phyloP scores from a whole-genome alignment of 2,113 vertebrate genomes.

The Nycticryphes semicollaris region DNA sequence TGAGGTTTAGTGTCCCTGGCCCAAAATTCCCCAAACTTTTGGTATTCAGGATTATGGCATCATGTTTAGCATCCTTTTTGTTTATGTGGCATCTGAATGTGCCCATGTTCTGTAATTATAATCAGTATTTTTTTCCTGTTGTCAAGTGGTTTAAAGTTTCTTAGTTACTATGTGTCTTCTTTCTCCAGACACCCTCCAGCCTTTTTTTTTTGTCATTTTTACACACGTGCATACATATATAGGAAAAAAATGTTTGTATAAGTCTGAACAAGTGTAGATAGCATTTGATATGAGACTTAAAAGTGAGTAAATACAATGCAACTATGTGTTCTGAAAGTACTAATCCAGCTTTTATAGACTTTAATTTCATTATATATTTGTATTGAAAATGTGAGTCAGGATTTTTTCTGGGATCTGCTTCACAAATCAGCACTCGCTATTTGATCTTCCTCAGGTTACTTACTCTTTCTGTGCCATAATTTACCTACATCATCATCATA shows the following conservation, averaged over 20 bases:
- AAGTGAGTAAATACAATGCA: slow-evolving; percentile 18
- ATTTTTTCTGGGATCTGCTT: slow-evolving; percentile 35
- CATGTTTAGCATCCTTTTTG: background rate
- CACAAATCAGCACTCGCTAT: slow-evolving; percentile 4
- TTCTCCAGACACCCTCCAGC: background rate
- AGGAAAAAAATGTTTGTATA: background rate
- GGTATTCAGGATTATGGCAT: background rate
- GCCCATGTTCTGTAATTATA: background rate
- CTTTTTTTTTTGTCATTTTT: background rate
- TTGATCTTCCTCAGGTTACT: slow-evolving; percentile 44
- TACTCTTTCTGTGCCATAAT: slow-evolving; percentile 25
- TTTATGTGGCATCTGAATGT: background rate
- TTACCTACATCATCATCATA: slow-evolving; percentile 36
- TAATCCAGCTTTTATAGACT: slow-evolving; percentile 39
- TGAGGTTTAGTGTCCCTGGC: background rate
- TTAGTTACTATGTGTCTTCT: background rate
- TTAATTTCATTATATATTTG: slow-evolving; percentile 45
- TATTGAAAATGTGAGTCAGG: slow-evolving; percentile 53
- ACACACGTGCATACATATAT: background rate
- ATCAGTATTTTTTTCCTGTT: background rate
- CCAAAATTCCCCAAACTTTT: background rate
- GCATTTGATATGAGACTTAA: slow-evolving; percentile 11
- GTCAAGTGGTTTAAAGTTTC: background rate
- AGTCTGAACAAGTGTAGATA: slow-evolving; percentile 37
- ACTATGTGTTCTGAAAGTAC: background rate